Percentiles rank a stretch among this genome's conserved stretches.
These are phyloP conservation scores for Chloebia gouldiae DNA, from an alignment of 2,113 vertebrate genomes.

Conservation along the genomic window DNA sequence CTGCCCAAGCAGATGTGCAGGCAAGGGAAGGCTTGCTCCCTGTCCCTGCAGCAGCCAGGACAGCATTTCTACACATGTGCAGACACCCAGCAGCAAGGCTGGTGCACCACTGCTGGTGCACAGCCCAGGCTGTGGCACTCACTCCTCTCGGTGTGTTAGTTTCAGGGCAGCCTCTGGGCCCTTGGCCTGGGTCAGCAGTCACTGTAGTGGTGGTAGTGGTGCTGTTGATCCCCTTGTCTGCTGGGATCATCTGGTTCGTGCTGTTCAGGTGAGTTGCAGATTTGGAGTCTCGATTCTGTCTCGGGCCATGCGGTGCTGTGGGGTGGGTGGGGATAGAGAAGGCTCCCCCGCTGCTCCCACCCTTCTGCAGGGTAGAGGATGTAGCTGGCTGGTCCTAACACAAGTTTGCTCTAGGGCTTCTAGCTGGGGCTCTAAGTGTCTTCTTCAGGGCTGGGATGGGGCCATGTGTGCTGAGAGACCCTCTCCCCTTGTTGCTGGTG, in stretches of 20 bases:
- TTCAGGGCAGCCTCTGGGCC: neutral
- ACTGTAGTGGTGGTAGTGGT: neutral
- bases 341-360: neutral
- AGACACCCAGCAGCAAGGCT: too few relatives aligned
- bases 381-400: neutral
- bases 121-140: neutral
- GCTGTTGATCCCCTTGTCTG: neutral
- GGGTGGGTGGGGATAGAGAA: neutral
- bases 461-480: fast-evolving
- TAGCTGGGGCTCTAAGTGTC: neutral
- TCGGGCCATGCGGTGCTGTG: neutral
- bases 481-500: neutral
- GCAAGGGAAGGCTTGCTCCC: neutral
- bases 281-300: neutral
- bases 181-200: neutral
- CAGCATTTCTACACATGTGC: fast-evolving
- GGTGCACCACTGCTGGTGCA: fast-evolving
- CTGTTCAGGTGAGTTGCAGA: neutral
- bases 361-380: neutral
- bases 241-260: neutral
- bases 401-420: neutral
- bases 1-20: neutral
- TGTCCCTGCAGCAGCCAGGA: neutral
- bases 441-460: neutral
- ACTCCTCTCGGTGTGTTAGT: neutral